A percentile compares a stretch with the other conserved stretches of the same genome.
Evolutionary conservation across 2,888 invertebrate species (phyloP).

Genomic region (Tigriopus californicus): DNA sequence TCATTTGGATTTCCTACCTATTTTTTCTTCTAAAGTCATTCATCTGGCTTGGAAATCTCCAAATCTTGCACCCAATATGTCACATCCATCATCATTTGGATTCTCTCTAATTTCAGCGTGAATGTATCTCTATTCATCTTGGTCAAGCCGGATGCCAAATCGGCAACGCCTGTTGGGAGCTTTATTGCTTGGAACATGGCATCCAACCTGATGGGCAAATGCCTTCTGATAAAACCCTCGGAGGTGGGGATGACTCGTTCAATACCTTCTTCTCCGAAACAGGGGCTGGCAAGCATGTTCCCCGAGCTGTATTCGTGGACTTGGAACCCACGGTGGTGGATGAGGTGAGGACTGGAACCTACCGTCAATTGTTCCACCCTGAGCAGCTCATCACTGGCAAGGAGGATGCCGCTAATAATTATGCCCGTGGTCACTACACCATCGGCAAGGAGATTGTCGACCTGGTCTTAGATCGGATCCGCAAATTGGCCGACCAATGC

Average conservation of each 20-base stretch:
- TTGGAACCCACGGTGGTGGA: constrained; percentile 77
- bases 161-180: constrained; percentile 24
- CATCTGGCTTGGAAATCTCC: too few species aligned
- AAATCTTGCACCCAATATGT: too few species aligned
- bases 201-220: constrained; percentile 58
- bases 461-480: constrained; percentile 48
- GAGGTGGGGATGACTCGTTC: constrained; percentile 61
- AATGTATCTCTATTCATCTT: constrained; percentile 20
- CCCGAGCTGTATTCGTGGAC: constrained; percentile 82
- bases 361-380: constrained; percentile 33
- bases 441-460: constrained; percentile 55
- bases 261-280: constrained; percentile 90
- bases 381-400: constrained; percentile 36
- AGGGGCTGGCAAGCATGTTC: constrained; percentile 86
- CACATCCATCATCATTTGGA: too few species aligned
- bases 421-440: constrained; percentile 43
- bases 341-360: constrained; percentile 30
- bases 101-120: constrained; percentile 15
- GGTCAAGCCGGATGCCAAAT: constrained; percentile 20
- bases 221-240: constrained; percentile 69
- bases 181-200: constrained; percentile 26
- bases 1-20: too few species aligned
- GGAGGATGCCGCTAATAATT: constrained; percentile 32
- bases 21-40: too few species aligned
- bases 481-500: constrained; percentile 61